Conservation (phyloP, 2,113 vertebrate genomes). For the Xenopus tropicalis region UCB_Xtro_10.0 CM004451.2:85342001-85342500, state of each 20-base stretch:
- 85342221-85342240: constrained; percentile 54
- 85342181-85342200: constrained; percentile 34
- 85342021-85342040: too few species aligned
- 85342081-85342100: too few species aligned
- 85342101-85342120: too few species aligned
- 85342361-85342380: constrained; percentile 68
- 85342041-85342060: too few species aligned
- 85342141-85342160: constrained; percentile 15
- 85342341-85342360: constrained; percentile 41
- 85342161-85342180: not conserved
- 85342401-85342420: constrained; percentile 66
- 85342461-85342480: too few species aligned
- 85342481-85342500: too few species aligned
- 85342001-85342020: too few species aligned
- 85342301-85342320: constrained; percentile 20
- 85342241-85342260: constrained; percentile 48
- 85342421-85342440: too few species aligned
- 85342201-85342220: constrained; percentile 28
- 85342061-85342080: too few species aligned
- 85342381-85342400: constrained; percentile 53
- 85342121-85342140: not conserved
- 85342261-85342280: too few species aligned
- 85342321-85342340: constrained; percentile 8
- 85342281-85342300: constrained; percentile 15
- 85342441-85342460: too few species aligned